Conservation (phyloP, 2,797 vertebrate genomes). For the Emydoidea blandingii region DNA sequence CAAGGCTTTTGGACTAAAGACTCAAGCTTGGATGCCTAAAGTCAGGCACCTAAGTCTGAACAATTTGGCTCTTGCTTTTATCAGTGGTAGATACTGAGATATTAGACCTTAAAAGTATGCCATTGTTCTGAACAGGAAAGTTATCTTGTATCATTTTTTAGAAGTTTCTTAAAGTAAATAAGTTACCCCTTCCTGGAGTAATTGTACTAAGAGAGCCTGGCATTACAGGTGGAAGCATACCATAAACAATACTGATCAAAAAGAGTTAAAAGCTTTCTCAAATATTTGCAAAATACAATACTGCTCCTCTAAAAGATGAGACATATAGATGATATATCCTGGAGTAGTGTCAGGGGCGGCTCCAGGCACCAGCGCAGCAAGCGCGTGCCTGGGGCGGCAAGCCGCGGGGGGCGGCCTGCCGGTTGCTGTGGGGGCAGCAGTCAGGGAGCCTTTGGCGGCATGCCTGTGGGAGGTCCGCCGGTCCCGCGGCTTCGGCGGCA, state of each 20-base stretch:
- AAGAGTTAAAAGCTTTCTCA: conserved; percentile 51
- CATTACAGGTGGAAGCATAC: conserved; percentile 47
- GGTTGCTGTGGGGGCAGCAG: too few relatives aligned
- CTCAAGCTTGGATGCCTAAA: not conserved
- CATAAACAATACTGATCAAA: conserved; percentile 59
- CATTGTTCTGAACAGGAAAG: not conserved
- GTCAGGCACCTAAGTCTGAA: not conserved
- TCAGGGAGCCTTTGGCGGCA: too few relatives aligned
- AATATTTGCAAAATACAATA: conserved; percentile 47
- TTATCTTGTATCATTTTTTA: not conserved
- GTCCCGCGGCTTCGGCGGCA: too few relatives aligned
- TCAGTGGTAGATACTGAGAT: not conserved
- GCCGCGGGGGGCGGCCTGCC: too few relatives aligned
- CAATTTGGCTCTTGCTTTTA: not conserved
- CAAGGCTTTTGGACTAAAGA: not conserved
- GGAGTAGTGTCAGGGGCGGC: not conserved
- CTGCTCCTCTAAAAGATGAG: conserved; percentile 34
- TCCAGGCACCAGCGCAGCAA: too few relatives aligned
- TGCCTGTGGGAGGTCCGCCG: too few relatives aligned
- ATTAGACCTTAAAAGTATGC: not conserved
- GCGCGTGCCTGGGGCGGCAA: too few relatives aligned
- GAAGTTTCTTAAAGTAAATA: conserved; percentile 18
- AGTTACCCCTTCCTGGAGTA: conserved; percentile 44
- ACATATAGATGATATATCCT: not conserved
- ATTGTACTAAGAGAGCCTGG: not conserved